These are phyloP conservation scores for Anser cygnoides DNA, from an alignment of 2,113 vertebrate species.

Conservation along the genomic window DNA sequence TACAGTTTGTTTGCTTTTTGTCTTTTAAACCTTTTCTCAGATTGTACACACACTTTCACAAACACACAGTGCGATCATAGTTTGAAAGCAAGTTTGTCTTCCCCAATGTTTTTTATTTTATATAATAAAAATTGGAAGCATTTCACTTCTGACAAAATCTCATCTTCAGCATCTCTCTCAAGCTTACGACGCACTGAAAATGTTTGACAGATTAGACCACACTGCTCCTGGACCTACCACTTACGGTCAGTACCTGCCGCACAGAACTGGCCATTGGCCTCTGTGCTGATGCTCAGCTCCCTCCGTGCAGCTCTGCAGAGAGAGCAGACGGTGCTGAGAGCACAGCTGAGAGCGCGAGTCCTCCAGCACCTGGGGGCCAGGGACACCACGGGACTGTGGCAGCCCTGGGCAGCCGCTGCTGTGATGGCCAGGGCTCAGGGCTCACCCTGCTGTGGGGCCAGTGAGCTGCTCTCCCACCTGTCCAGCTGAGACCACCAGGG, in stretches of 20 bases:
- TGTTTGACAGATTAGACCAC: accelerated
- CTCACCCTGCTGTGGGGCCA: not conserved
- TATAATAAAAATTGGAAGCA: not conserved
- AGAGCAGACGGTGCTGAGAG: not conserved
- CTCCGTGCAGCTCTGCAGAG: not conserved
- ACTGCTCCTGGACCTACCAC: not conserved
- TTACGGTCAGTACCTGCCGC: not conserved
- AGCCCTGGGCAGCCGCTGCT: not conserved
- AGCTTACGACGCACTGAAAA: accelerated
- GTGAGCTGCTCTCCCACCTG: not conserved
- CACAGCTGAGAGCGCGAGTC: too few relatives aligned
- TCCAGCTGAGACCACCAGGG: accelerated
- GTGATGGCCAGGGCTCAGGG: not conserved
- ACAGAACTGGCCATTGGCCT: not conserved
- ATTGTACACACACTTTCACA: not conserved
- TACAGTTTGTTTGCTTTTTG: not conserved
- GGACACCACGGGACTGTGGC: not conserved
- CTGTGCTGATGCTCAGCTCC: accelerated
- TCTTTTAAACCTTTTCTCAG: not conserved
- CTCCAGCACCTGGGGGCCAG: not conserved
- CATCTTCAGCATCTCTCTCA: not conserved
- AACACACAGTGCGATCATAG: not conserved
- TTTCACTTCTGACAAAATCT: not conserved
- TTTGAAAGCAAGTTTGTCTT: not conserved
- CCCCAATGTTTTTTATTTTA: not conserved